Conservation (phyloP, 2,113 vertebrate species). For the Pandion haliaetus region DNA sequence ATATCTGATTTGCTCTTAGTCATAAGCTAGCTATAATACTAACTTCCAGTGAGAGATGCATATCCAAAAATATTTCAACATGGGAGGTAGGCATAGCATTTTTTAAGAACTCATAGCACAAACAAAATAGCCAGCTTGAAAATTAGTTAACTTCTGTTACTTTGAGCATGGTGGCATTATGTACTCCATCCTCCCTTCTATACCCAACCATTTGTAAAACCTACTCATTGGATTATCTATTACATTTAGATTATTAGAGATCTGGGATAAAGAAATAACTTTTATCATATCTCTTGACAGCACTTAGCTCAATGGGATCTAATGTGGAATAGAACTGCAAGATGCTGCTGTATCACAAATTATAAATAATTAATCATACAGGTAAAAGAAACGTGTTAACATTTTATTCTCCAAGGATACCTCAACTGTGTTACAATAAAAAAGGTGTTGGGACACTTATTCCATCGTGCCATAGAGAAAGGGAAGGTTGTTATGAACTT, state of each 20-base stretch:
- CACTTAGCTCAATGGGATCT: background rate
- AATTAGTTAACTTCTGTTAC: background rate
- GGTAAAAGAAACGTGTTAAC: background rate
- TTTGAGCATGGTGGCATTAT: background rate
- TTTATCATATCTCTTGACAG: background rate
- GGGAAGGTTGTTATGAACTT: background rate
- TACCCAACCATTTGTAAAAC: background rate
- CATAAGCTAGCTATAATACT: background rate
- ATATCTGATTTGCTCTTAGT: background rate
- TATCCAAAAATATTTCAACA: background rate
- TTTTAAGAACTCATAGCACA: background rate
- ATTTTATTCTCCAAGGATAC: background rate
- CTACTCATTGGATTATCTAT: background rate
- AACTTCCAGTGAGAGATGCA: background rate
- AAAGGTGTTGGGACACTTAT: background rate
- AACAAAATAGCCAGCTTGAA: background rate
- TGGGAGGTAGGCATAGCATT: background rate
- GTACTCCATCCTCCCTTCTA: background rate
- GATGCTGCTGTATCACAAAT: background rate
- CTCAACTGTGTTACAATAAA: background rate
- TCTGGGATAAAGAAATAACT: background rate
- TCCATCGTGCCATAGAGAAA: background rate
- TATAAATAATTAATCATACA: background rate
- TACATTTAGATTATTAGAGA: background rate
- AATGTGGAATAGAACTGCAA: background rate